Evolutionary conservation across 2,113 vertebrate genomes (phyloP).

Genomic region (Jaculus jaculus): DNA sequence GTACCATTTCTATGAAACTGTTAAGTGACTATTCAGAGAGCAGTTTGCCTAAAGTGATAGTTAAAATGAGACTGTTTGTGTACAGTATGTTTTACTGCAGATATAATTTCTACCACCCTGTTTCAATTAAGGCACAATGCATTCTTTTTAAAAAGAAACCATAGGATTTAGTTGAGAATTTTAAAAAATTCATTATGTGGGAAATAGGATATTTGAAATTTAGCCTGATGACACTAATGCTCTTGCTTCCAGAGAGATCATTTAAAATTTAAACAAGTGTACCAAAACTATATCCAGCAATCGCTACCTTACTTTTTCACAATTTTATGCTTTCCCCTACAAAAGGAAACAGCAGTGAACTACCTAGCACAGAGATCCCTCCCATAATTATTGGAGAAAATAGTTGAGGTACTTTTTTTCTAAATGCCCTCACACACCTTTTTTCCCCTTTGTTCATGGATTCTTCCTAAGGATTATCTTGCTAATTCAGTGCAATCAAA

Average conservation of each 20-base stretch:
- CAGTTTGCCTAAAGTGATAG: slow-evolving; percentile 72
- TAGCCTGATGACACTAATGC: slow-evolving; percentile 78
- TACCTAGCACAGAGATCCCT: slow-evolving; percentile 76
- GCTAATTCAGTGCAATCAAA: slow-evolving; percentile 68
- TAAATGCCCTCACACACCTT: not conserved
- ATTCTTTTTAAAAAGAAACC: slow-evolving; percentile 68
- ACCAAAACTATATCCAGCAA: slow-evolving; percentile 81
- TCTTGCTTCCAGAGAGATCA: slow-evolving; percentile 81
- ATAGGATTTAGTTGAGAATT: slow-evolving; percentile 56
- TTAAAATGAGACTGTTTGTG: slow-evolving; percentile 76
- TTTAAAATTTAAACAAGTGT: slow-evolving; percentile 78
- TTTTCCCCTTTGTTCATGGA: not conserved
- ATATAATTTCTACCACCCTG: slow-evolving; percentile 70
- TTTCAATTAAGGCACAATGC: slow-evolving; percentile 78
- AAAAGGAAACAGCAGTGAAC: slow-evolving; percentile 79
- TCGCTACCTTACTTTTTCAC: slow-evolving; percentile 81
- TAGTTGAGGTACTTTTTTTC: slow-evolving; percentile 73
- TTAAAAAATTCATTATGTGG: slow-evolving; percentile 75
- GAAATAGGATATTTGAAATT: slow-evolving; percentile 83
- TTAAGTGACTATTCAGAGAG: slow-evolving; percentile 77
- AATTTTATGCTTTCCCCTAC: slow-evolving; percentile 76
- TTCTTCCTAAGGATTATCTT: slow-evolving; percentile 60
- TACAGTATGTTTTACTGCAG: slow-evolving; percentile 64
- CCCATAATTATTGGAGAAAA: slow-evolving; percentile 69
- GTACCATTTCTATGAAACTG: slow-evolving; percentile 72